Base-by-base conservation (phyloP, 2,888 invertebrate genomes). In the Meiosimyza platycephala region DNA sequence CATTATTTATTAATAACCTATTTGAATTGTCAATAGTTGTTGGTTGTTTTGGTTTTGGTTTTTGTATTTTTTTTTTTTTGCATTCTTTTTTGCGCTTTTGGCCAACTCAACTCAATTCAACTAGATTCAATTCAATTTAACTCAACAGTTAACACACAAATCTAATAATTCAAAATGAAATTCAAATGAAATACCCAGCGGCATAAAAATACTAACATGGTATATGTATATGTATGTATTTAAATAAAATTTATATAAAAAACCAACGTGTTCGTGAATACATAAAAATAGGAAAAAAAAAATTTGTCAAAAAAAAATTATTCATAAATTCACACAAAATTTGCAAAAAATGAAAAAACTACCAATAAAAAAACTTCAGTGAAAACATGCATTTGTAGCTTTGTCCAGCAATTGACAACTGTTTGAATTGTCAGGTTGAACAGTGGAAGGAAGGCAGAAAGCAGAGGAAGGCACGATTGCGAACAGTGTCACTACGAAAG, bases 1-100 rank as follows among this genome's bases (percentile, higher is more conserved):
- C 51, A 62, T 69, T 63, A 63, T 70, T 63, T 70, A 63, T 70
- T 70, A 70, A 70, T 70, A 70, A 70, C 62, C 70, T 63, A 62
- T 63, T 63, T 51, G 40, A 70, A 63, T 52, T 57, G 52, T 52
- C 70, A 70, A 57, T 70, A 52, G 60, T 16, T 52, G 40, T 5
- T 40, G 40, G 40, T 40, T 9, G 40, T 40, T 40, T 40, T 40
- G 9, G 40, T 40, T 40, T 40, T 40, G 6, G 6, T 40, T 40
- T 2, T n/a, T n/a, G n/a, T n/a, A n/a, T n/a, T n/a, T 2, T 40
- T 40, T 40, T 40, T 6, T 40, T 40, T 6, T 40, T 28, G 28
- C 28, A 28, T 4, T 28, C 28, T 28, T 28, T 28, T 28, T 40
- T 59, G 51, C 60, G 33, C 5, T 55, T 51, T 51, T 48, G 60